A percentile compares a stretch with the other conserved stretches of the same genome.
phyloP scores from a whole-genome alignment of 2,888 invertebrate species.

The Zelleria hepariella region DNA sequence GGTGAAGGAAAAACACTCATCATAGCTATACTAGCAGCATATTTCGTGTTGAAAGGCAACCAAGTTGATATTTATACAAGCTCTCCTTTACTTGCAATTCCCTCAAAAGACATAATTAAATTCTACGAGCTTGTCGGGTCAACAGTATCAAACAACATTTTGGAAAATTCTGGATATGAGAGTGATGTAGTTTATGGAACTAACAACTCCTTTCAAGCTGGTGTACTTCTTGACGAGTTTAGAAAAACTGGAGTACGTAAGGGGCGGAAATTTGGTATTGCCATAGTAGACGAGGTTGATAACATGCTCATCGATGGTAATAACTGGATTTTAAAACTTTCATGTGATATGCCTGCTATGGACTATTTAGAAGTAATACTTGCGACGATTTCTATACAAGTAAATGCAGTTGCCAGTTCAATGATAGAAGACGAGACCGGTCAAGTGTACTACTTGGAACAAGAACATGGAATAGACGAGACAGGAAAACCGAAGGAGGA shows the following conservation, averaged over 20 bases:
- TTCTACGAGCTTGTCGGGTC: neutral
- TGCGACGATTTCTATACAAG: constrained; percentile 14
- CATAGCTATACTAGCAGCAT: constrained; percentile 12
- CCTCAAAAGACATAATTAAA: neutral
- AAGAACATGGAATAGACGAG: constrained; percentile 10
- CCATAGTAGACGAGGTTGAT: constrained; percentile 14
- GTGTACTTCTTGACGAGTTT: constrained; percentile 12
- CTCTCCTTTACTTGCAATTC: constrained; percentile 11
- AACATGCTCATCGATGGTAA: constrained; percentile 15
- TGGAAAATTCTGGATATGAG: constrained; percentile 6
- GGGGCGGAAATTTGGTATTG: constrained; percentile 11
- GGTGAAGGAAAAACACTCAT: constrained; percentile 14
- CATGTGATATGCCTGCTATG: constrained; percentile 13
- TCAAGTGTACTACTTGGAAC: no score
- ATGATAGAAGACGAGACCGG: no score
- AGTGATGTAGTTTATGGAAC: constrained; percentile 12
- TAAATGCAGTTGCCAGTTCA: constrained; percentile 7
- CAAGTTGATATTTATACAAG: constrained; percentile 13
- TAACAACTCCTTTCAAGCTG: constrained; percentile 11
- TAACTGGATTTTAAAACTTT: constrained; percentile 10
- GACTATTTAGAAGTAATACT: constrained; percentile 12
- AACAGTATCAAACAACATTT: constrained; percentile 4
- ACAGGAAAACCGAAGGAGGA: constrained; percentile 8
- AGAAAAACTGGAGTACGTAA: constrained; percentile 9
- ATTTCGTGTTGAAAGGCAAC: constrained; percentile 8